Conservation (phyloP, 2,113 vertebrate species). For the Micronycteris hirsuta region DNA sequence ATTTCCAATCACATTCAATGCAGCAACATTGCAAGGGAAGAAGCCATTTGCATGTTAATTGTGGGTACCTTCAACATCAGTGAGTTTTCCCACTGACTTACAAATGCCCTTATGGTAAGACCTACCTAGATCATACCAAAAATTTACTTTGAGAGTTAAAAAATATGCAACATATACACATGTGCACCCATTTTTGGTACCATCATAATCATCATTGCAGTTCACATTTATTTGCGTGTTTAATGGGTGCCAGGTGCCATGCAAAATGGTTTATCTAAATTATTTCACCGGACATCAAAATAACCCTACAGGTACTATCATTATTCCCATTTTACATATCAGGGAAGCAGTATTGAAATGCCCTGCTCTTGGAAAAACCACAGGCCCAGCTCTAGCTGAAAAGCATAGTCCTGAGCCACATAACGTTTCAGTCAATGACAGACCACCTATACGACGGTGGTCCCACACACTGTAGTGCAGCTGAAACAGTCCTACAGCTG, state of each 20-base stretch:
- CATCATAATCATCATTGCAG: background rate
- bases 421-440: background rate
- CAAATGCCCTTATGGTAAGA: background rate
- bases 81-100: background rate
- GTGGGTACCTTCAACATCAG: background rate
- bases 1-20: background rate
- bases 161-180: background rate
- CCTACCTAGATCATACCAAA: background rate
- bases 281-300: slow-evolving; percentile 5
- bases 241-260: background rate
- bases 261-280: background rate
- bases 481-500: background rate
- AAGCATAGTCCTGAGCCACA: background rate
- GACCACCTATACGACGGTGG: background rate
- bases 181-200: background rate
- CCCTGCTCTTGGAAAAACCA: background rate
- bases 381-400: background rate
- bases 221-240: background rate
- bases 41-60: background rate
- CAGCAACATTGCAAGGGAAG: background rate
- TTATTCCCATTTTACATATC: background rate
- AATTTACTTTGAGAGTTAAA: background rate
- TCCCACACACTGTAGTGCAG: no score
- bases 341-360: background rate
- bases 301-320: background rate